These are phyloP conservation scores for Apus apus DNA, from an alignment of 2,113 vertebrate species.

Conservation along the genomic window DNA sequence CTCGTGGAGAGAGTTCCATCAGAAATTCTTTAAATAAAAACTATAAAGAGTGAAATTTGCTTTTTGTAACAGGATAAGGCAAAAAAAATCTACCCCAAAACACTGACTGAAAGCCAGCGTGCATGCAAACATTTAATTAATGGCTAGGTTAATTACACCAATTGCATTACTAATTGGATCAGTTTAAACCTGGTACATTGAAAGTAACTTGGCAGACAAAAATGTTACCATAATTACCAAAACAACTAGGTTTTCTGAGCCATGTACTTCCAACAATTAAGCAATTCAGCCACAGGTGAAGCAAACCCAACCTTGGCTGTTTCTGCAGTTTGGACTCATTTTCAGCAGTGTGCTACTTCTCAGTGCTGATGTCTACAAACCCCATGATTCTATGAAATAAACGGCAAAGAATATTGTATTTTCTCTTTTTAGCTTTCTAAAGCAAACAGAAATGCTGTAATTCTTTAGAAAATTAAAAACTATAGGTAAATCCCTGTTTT, in stretches of 20 bases:
- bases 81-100: not conserved
- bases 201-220: conserved; percentile 33
- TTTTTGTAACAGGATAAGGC: not conserved
- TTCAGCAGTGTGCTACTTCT: not conserved
- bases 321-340: not conserved
- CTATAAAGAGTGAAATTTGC: not conserved
- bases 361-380: not conserved
- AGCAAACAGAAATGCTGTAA: not conserved
- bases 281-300: not conserved
- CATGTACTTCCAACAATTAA: conserved; percentile 11
- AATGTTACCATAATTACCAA: not conserved
- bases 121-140: conserved; percentile 12
- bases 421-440: conserved; percentile 33
- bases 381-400: not conserved
- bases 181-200: conserved; percentile 35
- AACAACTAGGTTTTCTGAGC: not conserved
- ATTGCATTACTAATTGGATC: conserved; percentile 51
- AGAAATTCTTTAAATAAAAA: not conserved
- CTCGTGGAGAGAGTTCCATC: not conserved
- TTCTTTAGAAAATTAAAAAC: conserved; percentile 1
- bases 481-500: not conserved
- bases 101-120: not conserved
- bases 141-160: not conserved
- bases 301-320: not conserved
- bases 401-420: conserved; percentile 37